phyloP scores from a whole-genome alignment of 2,888 invertebrate genomes.

The Trissolcus brochymenae region DNA sequence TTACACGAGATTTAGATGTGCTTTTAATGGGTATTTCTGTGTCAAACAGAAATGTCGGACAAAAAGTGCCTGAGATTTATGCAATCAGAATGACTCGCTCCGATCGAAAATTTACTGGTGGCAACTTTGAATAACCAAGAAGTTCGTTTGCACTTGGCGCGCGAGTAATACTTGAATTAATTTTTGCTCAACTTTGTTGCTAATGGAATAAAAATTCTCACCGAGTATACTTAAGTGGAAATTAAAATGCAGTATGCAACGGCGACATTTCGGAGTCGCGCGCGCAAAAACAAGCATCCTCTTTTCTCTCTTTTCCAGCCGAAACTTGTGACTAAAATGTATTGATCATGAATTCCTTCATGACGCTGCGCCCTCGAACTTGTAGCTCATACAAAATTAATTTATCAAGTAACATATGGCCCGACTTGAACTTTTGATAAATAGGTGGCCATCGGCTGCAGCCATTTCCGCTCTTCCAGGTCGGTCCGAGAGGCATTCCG shows the following conservation, averaged over 20 bases:
- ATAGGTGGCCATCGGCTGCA: slow-evolving; percentile 37
- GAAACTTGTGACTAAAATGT: slow-evolving; percentile 29
- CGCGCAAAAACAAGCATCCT: slow-evolving; percentile 32
- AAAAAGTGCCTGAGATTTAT: no score
- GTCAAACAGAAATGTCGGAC: no score
- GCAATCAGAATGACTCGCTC: no score
- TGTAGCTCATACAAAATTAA: slow-evolving; percentile 43
- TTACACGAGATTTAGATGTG: slow-evolving; percentile 15
- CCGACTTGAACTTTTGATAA: slow-evolving; percentile 43
- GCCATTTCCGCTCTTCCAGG: slow-evolving; percentile 40
- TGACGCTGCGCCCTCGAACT: slow-evolving; percentile 6
- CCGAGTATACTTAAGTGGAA: slow-evolving; percentile 40
- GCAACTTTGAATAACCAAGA: not conserved
- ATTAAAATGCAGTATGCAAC: slow-evolving; percentile 41
- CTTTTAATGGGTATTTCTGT: slow-evolving; percentile 13
- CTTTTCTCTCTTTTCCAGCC: not conserved
- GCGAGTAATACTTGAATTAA: slow-evolving; percentile 30
- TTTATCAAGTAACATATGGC: slow-evolving; percentile 36
- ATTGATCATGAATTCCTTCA: slow-evolving; percentile 35
- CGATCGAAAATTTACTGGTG: no score
- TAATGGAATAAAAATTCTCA: slow-evolving; percentile 48
- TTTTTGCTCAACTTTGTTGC: slow-evolving; percentile 40
- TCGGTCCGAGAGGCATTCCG: slow-evolving; percentile 24
- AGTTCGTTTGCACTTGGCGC: not conserved
- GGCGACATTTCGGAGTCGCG: slow-evolving; percentile 21